Percentiles rank a stretch among this genome's conserved stretches.
Conservation (phyloP, 2,797 vertebrate genomes). For the Malacoctenus gilli region DNA sequence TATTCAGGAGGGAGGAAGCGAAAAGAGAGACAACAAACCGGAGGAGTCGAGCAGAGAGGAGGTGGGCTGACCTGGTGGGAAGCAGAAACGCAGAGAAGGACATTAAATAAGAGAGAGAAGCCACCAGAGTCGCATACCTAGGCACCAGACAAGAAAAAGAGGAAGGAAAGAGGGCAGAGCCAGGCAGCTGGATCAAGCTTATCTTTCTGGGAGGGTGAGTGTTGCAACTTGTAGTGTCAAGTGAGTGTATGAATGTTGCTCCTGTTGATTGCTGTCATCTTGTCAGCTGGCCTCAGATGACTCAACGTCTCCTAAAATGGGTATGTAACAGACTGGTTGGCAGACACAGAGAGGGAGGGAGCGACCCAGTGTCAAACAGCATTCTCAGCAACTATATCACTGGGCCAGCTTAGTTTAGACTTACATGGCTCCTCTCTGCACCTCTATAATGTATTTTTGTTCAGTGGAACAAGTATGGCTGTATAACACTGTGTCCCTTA, state of each 20-base stretch:
- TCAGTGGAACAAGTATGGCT: too few relatives aligned
- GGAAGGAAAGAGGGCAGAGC: conserved; percentile 37
- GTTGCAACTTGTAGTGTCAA: conserved; percentile 57
- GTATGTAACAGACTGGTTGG: conserved; percentile 52
- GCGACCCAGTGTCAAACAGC: conserved; percentile 70
- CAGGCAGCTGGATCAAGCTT: conserved; percentile 33
- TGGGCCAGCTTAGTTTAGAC: conserved; percentile 66
- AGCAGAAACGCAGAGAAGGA: conserved; percentile 38
- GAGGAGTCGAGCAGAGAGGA: conserved; percentile 31
- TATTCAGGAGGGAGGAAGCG: conserved; percentile 67
- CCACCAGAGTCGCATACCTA: conserved; percentile 32
- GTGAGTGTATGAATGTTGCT: conserved; percentile 40
- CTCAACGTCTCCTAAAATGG: conserved; percentile 76
- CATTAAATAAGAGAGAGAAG: conserved; percentile 24
- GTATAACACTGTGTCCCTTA: conserved; percentile 9
- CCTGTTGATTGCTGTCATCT: conserved; percentile 50
- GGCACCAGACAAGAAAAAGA: conserved; percentile 40
- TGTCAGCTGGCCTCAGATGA: conserved; percentile 59
- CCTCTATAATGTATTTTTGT: conserved; percentile 7
- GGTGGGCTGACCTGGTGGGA: conserved; percentile 40
- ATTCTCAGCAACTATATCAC: conserved; percentile 75
- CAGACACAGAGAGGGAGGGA: conserved; percentile 31
- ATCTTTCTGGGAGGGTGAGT: conserved; percentile 67
- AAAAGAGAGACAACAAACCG: conserved; percentile 28
- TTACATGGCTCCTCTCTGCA: conserved; percentile 24